A percentile compares a stretch with the other conserved stretches of the same genome.
Conservation (phyloP, 2,113 vertebrate species). For the Passerina amoena region DNA sequence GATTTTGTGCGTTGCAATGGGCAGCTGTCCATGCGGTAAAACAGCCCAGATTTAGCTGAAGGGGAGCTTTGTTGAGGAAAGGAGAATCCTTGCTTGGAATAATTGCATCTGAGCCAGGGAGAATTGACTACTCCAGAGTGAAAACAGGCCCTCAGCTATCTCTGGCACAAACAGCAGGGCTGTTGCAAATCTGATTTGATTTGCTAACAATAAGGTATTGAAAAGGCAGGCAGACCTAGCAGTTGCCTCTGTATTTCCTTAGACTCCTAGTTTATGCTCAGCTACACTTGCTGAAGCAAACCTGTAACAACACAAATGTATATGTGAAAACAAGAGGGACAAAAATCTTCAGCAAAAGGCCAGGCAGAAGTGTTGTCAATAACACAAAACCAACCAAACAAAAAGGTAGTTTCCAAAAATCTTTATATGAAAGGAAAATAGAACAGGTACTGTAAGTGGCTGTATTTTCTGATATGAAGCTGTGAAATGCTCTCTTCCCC, state of each 20-base stretch:
- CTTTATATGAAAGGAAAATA: background rate
- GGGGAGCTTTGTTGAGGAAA: constrained; percentile 41
- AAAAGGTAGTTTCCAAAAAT: background rate
- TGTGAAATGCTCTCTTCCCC: background rate
- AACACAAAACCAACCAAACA: background rate
- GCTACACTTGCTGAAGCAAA: background rate
- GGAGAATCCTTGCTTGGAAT: constrained; percentile 42
- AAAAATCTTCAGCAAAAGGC: background rate
- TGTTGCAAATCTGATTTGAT: constrained; percentile 28
- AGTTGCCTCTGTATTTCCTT: background rate
- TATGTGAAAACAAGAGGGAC: background rate
- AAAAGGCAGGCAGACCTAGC: background rate
- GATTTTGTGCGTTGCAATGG: background rate
- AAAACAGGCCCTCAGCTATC: background rate
- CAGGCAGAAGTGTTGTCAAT: background rate
- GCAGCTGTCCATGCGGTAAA: background rate
- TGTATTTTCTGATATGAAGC: background rate
- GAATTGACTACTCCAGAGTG: background rate
- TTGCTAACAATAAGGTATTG: constrained; percentile 45
- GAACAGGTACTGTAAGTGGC: background rate
- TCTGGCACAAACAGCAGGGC: constrained; percentile 16
- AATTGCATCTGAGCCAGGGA: constrained; percentile 24
- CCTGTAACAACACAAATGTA: background rate
- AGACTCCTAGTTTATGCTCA: background rate
- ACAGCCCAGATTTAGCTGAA: background rate